phyloP scores from a whole-genome alignment of 2,113 vertebrate genomes.

The Amblyopsis rosae region DNA sequence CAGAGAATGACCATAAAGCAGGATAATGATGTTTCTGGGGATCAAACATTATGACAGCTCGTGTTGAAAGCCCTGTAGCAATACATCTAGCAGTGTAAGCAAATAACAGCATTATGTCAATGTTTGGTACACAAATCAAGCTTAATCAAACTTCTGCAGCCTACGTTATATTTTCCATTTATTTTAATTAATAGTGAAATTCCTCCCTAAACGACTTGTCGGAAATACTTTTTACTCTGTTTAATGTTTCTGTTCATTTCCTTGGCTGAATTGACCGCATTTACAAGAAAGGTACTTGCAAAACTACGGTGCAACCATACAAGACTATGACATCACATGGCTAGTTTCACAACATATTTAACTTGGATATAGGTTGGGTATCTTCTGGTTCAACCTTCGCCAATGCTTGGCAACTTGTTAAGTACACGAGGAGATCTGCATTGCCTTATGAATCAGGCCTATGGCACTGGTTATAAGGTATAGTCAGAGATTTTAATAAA shows the following conservation, averaged over 20 bases:
- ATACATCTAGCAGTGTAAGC: slow-evolving; percentile 31
- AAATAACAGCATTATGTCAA: slow-evolving; percentile 18
- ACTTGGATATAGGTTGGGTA: no score
- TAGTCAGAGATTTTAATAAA: no score
- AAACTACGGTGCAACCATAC: neutral
- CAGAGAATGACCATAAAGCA: slow-evolving; percentile 63
- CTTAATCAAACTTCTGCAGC: slow-evolving; percentile 6
- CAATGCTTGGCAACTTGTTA: no score
- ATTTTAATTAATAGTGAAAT: no score
- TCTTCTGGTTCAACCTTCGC: no score
- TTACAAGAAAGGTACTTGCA: neutral
- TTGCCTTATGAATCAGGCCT: no score
- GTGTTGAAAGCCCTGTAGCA: slow-evolving; percentile 33
- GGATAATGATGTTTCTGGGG: slow-evolving; percentile 49
- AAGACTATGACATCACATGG: neutral
- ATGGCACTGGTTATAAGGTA: no score
- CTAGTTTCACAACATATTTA: neutral
- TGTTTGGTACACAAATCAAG: neutral
- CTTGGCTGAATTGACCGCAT: neutral
- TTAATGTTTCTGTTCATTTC: no score
- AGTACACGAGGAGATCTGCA: no score
- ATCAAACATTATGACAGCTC: slow-evolving; percentile 63
- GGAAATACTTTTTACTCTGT: neutral
- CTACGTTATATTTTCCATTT: no score
- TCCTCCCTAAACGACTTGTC: neutral